Evolutionary conservation across 2,888 invertebrate genomes (phyloP).

Genomic region (Timandra comae): DNA sequence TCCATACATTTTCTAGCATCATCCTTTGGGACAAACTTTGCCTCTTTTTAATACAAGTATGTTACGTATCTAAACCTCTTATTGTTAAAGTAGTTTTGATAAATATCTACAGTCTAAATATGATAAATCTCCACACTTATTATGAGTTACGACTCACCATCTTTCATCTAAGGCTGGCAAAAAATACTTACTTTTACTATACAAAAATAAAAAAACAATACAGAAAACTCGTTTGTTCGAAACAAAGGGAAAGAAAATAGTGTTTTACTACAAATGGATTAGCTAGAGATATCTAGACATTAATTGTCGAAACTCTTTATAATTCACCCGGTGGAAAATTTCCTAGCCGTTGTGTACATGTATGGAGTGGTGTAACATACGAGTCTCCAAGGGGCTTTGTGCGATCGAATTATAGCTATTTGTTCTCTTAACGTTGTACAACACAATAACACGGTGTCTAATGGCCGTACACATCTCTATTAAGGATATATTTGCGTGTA

Average conservation of each 20-base stretch:
- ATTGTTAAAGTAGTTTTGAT: no score
- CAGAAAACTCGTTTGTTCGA: slow-evolving; percentile 19
- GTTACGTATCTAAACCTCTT: no score
- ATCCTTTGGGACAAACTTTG: no score
- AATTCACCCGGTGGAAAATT: slow-evolving; percentile 31
- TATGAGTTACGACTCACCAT: no score
- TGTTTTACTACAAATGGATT: slow-evolving; percentile 3
- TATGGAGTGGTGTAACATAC: slow-evolving; percentile 28
- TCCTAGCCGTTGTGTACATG: slow-evolving; percentile 14
- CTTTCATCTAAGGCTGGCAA: no score
- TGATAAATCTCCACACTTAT: no score
- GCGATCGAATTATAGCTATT: slow-evolving; percentile 56
- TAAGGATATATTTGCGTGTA: no score
- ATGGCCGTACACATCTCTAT: slow-evolving; percentile 20
- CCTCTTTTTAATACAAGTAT: no score
- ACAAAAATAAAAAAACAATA: no score
- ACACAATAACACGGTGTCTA: slow-evolving; percentile 38
- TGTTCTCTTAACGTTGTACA: slow-evolving; percentile 35
- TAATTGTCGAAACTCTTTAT: slow-evolving; percentile 32
- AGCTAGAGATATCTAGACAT: slow-evolving; percentile 20
- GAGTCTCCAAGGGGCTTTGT: slow-evolving; percentile 45
- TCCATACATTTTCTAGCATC: no score
- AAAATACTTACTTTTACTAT: no score
- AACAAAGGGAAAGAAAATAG: slow-evolving; percentile 5
- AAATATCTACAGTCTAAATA: no score